phyloP scores from a whole-genome alignment of 2,888 invertebrate genomes.

The Diplazon laetatorius region DNA sequence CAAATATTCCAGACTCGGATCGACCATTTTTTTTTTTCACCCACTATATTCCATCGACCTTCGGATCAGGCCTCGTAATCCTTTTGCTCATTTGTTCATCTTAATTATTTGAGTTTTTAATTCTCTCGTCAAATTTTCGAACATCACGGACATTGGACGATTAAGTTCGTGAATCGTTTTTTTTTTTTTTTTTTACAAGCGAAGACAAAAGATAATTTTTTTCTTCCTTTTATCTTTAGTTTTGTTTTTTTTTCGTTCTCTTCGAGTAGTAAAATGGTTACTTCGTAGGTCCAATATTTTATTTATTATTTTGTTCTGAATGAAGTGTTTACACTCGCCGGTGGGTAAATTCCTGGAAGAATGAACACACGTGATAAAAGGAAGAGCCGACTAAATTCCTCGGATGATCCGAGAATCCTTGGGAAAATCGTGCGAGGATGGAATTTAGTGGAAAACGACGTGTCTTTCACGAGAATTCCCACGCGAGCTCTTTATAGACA shows the following conservation, averaged over 20 bases:
- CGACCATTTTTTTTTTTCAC: constrained; percentile 20
- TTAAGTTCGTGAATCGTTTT: background rate
- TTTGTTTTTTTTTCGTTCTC: background rate
- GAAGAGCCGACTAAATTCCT: constrained; percentile 26
- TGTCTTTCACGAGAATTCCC: constrained; percentile 52
- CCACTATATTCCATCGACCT: background rate
- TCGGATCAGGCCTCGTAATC: constrained; percentile 3
- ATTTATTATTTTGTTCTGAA: constrained; percentile 4
- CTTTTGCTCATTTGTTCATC: too few relatives aligned
- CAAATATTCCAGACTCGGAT: constrained; percentile 12
- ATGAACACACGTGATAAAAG: constrained; percentile 14
- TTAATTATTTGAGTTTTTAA: background rate
- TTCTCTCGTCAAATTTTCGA: background rate
- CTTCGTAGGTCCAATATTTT: background rate
- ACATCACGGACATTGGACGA: too few relatives aligned
- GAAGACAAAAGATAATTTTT: too few relatives aligned
- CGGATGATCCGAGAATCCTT: constrained; percentile 46
- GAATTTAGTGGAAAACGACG: constrained; percentile 52
- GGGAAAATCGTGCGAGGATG: constrained; percentile 50
- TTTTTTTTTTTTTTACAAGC: background rate
- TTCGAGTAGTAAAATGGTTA: background rate
- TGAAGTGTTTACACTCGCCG: background rate
- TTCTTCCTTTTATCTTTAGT: background rate
- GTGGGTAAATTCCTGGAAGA: constrained; percentile 20
- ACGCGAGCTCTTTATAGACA: constrained; percentile 27